Evolutionary conservation across 2,113 vertebrate genomes (phyloP).

Genomic region (Helogale parvula): DNA sequence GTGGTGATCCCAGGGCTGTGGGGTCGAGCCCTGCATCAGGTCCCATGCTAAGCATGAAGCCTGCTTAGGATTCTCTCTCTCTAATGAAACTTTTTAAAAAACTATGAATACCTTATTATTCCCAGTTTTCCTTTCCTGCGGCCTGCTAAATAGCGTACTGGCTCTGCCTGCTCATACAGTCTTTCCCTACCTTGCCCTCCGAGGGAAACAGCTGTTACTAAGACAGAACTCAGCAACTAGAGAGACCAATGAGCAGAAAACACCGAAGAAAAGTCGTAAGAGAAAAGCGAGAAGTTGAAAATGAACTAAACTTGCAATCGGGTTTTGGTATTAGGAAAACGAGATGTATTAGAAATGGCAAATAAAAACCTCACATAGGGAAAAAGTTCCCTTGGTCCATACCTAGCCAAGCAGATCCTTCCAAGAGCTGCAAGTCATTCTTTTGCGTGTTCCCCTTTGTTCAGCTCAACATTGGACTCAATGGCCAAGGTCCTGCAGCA

Average conservation of each 20-base stretch:
- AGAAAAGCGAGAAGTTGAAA: neutral
- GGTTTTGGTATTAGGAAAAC: neutral
- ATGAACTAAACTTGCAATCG: neutral
- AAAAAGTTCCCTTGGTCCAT: neutral
- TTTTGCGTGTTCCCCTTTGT: neutral
- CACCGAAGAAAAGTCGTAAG: neutral
- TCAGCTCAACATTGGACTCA: neutral
- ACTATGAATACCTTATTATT: neutral
- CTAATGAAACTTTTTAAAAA: neutral
- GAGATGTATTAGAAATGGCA: neutral
- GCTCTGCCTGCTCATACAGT: neutral
- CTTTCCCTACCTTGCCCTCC: neutral
- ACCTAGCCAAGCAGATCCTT: neutral
- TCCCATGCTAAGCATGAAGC: no score
- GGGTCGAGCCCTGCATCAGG: no score
- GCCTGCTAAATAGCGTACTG: neutral
- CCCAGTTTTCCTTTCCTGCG: neutral
- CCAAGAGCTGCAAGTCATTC: neutral
- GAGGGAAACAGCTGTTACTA: neutral
- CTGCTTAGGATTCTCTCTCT: no score
- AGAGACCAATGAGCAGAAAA: neutral
- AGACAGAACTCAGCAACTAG: neutral
- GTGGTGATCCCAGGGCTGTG: no score
- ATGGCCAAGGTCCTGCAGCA: neutral
- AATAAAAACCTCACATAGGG: neutral